phyloP scores from a whole-genome alignment of 2,113 vertebrate genomes.

The Sorex araneus region DNA sequence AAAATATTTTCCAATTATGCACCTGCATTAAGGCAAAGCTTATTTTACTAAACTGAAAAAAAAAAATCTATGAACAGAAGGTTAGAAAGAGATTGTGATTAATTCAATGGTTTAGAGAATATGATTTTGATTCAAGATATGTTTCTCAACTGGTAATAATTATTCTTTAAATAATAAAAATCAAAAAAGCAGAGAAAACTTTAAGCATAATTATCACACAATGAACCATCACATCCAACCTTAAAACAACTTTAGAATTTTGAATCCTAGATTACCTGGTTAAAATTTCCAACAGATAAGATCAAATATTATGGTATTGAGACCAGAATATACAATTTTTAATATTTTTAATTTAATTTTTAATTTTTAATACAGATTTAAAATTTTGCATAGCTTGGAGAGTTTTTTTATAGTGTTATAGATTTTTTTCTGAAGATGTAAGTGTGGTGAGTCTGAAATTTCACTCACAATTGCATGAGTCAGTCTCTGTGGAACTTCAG shows the following conservation, averaged over 20 bases:
- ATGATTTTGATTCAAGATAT: slow-evolving; percentile 54
- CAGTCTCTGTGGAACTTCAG: background rate
- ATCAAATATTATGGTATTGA: slow-evolving; percentile 25
- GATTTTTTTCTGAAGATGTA: background rate
- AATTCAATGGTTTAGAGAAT: slow-evolving; percentile 52
- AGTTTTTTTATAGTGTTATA: background rate
- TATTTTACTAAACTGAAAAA: background rate
- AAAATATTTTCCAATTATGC: background rate
- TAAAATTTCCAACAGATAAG: background rate
- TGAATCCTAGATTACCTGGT: slow-evolving; percentile 12
- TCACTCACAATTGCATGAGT: background rate
- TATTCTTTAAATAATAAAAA: slow-evolving; percentile 68
- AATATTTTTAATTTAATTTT: no score
- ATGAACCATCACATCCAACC: background rate
- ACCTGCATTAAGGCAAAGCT: slow-evolving; percentile 21
- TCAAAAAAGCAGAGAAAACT: background rate
- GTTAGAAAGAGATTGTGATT: slow-evolving; percentile 47
- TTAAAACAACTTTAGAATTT: slow-evolving; percentile 68
- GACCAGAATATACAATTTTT: slow-evolving; percentile 20
- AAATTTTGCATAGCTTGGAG: background rate
- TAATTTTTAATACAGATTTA: background rate
- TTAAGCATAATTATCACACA: slow-evolving; percentile 29
- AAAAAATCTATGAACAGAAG: slow-evolving; percentile 15
- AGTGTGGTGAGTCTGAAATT: background rate
- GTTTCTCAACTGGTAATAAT: slow-evolving; percentile 45